A percentile compares a stretch with the other conserved stretches of the same genome.
phyloP scores from a whole-genome alignment of 2,888 invertebrate species.

The Diarsia dahlii region DNA sequence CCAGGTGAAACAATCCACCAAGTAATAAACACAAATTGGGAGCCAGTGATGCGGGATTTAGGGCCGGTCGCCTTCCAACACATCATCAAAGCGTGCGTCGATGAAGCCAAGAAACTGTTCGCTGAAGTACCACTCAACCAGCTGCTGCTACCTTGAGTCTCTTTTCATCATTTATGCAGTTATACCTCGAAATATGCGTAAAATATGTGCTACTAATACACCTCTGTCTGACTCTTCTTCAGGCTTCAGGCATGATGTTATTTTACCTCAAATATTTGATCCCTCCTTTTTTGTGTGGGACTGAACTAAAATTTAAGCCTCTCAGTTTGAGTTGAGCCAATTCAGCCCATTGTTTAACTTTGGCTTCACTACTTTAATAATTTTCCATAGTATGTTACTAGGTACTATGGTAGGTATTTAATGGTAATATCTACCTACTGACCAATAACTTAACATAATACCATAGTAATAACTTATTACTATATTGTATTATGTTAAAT shows the following conservation, averaged over 20 bases:
- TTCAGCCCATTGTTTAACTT: not conserved
- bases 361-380: not conserved
- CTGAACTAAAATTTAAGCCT: not conserved
- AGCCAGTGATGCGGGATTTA: constrained; percentile 87
- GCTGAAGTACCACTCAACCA: constrained; percentile 80
- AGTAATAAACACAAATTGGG: constrained; percentile 88
- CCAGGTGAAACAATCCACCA: constrained; percentile 82
- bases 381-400: no score
- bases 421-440: no score
- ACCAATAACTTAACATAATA: no score
- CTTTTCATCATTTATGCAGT: constrained; percentile 7
- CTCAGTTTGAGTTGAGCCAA: not conserved
- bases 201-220: not conserved
- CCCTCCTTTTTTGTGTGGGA: not conserved
- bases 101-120: constrained; percentile 86
- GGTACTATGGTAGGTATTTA: no score
- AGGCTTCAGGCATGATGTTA: not conserved
- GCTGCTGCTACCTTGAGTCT: constrained; percentile 75
- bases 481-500: no score
- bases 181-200: constrained; percentile 13
- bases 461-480: no score
- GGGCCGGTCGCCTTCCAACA: constrained; percentile 86
- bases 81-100: constrained; percentile 86
- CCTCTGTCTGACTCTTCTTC: not conserved
- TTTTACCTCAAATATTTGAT: not conserved